Base-by-base conservation (phyloP, 2,797 vertebrate species). In the Syngnathus acus region DNA sequence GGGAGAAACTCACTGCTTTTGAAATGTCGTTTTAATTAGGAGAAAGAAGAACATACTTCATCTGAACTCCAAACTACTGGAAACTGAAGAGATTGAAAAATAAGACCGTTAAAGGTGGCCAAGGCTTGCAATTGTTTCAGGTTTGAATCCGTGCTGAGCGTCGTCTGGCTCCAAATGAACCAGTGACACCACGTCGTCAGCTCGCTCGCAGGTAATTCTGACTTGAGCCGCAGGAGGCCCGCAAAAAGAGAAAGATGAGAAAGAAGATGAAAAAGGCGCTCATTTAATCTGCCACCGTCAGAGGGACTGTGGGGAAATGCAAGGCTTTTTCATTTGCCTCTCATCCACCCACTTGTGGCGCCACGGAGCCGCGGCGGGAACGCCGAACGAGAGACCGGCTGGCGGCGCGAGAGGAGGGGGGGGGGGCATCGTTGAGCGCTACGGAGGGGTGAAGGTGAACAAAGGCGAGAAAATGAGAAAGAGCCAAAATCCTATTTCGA, bases 181-280 rank as follows among this genome's bases (percentile, higher is more conserved):
- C 82, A 78, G 73, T 68, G 70, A 80, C 65, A 67, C 69, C 23
- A 72, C 69, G 60, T 83, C 81, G 84, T 80, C 72, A 71, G 77
- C 70, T 79, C 54, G 75, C 76, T 83, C 81, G 68, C 84, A 86
- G 80, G 86, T 86, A 85, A 86, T 82, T 84, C 72, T 69, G 78
- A 83, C 80, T 85, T 82, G 82, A 84, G 72, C 66, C 76, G 68
- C 54, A 77, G 76, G 82, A 78, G 77, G 78, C 72, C 64, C 76
- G 72, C 65, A 78, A 65, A 40, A 72, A 65, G 73, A 77, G 74
- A 81, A 78, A 83, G 86, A 87, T 82, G 83, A 86, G 83, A 88
- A 89, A 87, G 77, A 82, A 85, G 86, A 88, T 86, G 84, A 84
- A 85, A 89, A 87, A 82, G 79, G 79, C 85, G 87, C 81, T 86